A percentile compares a stretch with the other conserved stretches of the same genome.
phyloP scores from a whole-genome alignment of 2,888 invertebrate genomes.

The Sarcophaga rosellei region DNA sequence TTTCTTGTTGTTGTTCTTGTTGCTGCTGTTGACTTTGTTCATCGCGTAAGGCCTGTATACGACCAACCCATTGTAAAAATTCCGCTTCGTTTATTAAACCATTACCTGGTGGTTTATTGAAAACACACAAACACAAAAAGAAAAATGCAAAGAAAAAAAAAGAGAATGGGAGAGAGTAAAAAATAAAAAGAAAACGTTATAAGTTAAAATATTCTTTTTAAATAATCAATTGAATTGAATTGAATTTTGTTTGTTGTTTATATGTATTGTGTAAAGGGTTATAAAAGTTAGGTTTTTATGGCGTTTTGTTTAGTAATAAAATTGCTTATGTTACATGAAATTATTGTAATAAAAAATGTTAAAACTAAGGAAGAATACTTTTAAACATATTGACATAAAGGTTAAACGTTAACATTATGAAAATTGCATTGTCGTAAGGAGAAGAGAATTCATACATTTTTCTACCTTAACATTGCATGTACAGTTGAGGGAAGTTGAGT shows the following conservation, averaged over 20 bases:
- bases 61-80: conserved; percentile 89
- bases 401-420: too few relatives aligned
- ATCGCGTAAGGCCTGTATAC: conserved; percentile 87
- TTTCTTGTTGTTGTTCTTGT: conserved; percentile 81
- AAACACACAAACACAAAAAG: not conserved
- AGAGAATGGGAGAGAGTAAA: conserved; percentile 18
- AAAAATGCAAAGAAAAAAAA: conserved; percentile 60
- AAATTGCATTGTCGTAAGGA: not conserved
- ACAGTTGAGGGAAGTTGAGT: too few relatives aligned
- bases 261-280: not conserved
- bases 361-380: too few relatives aligned
- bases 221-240: conserved; percentile 11
- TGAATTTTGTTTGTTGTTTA: not conserved
- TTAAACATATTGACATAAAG: too few relatives aligned
- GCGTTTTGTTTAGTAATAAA: too few relatives aligned
- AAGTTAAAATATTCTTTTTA: not conserved
- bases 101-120: conserved; percentile 83
- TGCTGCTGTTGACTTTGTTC: conserved; percentile 74
- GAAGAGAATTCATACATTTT: not conserved
- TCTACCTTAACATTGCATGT: too few relatives aligned
- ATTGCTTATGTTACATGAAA: too few relatives aligned
- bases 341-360: too few relatives aligned
- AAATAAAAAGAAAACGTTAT: not conserved
- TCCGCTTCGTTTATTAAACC: conserved; percentile 90
- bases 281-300: not conserved